Percentiles rank a stretch among this genome's conserved stretches.
phyloP scores from a whole-genome alignment of 2,797 vertebrate genomes.

The Synaphobranchus kaupii region DNA sequence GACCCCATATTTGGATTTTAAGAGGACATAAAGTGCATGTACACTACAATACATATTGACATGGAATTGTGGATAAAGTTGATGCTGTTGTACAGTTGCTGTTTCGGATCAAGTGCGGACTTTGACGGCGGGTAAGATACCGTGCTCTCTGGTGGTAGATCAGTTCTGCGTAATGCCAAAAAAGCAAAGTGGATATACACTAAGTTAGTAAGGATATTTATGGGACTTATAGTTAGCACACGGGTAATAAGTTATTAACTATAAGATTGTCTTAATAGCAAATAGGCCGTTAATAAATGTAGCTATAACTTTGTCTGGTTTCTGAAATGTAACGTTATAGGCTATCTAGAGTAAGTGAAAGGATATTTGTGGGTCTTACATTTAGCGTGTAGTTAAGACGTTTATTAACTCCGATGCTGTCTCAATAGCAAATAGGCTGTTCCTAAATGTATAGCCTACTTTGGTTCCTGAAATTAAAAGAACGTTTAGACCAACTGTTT shows the following conservation, averaged over 20 bases:
- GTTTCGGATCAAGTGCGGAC: conserved; percentile 29
- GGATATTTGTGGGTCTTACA: too few relatives aligned
- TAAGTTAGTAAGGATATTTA: neutral
- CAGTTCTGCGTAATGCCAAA: neutral
- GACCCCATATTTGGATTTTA: conserved; percentile 15
- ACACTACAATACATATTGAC: neutral
- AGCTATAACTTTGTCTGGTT: too few relatives aligned
- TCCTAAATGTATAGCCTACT: too few relatives aligned
- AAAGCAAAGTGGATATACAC: neutral
- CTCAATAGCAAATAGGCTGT: neutral
- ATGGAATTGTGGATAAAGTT: conserved; percentile 37
- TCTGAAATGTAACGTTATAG: too few relatives aligned
- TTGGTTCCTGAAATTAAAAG: neutral
- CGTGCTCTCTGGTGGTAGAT: neutral
- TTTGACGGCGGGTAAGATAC: conserved; percentile 26
- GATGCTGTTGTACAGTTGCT: conserved; percentile 35
- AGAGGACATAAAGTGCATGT: neutral
- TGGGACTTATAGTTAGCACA: neutral
- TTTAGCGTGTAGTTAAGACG: neutral
- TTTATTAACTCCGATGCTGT: neutral
- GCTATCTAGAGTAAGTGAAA: too few relatives aligned
- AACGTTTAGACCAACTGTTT: neutral
- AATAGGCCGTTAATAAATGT: too few relatives aligned
- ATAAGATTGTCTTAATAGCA: too few relatives aligned
- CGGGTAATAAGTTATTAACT: too few relatives aligned